These are phyloP conservation scores for Polypedilum vanderplanki DNA, from an alignment of 1,140 invertebrate species.

Conservation along the genomic window DNA sequence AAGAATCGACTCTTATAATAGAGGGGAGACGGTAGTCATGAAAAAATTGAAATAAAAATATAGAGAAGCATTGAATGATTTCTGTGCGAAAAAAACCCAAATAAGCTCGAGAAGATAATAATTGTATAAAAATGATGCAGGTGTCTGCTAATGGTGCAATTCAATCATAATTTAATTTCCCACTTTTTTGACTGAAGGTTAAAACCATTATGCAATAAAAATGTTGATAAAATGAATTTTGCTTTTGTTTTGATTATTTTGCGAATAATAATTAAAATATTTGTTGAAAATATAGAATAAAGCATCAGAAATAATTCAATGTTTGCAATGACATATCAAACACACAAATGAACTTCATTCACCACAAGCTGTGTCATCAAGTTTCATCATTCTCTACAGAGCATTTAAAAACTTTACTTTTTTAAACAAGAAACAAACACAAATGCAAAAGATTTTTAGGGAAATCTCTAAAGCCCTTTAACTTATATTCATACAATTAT, in stretches of 20 bases:
- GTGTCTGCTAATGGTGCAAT: neutral
- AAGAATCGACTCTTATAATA: no score
- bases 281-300: no score
- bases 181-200: neutral
- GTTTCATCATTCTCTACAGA: neutral
- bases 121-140: neutral
- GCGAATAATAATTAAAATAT: neutral
- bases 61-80: constrained; percentile 4
- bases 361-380: neutral
- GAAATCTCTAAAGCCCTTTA: no score
- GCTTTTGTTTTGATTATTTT: neutral
- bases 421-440: constrained; percentile 28
- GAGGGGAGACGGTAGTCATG: neutral
- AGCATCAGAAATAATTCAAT: constrained; percentile 27
- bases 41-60: neutral
- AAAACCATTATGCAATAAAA: neutral
- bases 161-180: neutral
- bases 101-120: neutral
- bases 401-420: neutral
- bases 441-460: neutral
- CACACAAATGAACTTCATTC: constrained; percentile 4
- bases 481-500: no score
- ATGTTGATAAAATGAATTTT: constrained; percentile 10
- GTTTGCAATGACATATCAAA: neutral
- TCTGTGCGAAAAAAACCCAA: neutral